phyloP scores from a whole-genome alignment of 2,113 vertebrate genomes.

The Scortum barcoo region DNA sequence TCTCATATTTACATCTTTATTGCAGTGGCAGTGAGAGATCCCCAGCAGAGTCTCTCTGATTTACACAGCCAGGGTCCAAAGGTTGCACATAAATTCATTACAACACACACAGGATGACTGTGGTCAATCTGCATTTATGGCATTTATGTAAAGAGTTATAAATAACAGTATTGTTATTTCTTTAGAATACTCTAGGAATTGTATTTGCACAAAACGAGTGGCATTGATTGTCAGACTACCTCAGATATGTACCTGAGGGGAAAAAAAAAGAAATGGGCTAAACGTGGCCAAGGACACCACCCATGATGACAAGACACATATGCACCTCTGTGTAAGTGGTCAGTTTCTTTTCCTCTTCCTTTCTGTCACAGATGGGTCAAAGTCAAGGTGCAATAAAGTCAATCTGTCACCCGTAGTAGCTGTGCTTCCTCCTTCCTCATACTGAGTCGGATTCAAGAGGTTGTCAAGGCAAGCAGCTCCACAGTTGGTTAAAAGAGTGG shows the following conservation, averaged over 20 bases:
- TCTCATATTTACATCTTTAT: constrained; percentile 60
- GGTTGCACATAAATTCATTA: constrained; percentile 53
- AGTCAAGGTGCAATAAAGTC: constrained; percentile 83
- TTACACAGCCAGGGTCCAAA: constrained; percentile 60
- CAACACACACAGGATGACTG: not conserved
- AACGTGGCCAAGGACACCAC: not conserved
- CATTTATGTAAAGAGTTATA: not conserved
- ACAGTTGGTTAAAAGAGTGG: not conserved
- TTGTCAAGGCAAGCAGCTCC: not conserved
- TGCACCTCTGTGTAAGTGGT: not conserved
- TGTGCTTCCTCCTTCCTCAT: constrained; percentile 50
- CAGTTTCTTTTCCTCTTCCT: constrained; percentile 36
- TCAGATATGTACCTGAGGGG: not conserved
- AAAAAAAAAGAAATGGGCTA: not conserved
- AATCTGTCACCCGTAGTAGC: not conserved
- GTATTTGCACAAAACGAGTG: not conserved
- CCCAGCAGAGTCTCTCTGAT: constrained; percentile 22
- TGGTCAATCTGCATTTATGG: not conserved
- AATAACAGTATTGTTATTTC: not conserved
- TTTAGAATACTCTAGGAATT: not conserved
- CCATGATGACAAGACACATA: not conserved
- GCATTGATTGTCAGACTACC: not conserved
- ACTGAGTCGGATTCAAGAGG: not conserved
- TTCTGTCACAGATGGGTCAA: constrained; percentile 62
- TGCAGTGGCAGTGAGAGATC: constrained; percentile 21